These are phyloP conservation scores for Hapalemur alaotrensis DNA, from an alignment of 2,797 vertebrate genomes.

Conservation along the genomic window DNA sequence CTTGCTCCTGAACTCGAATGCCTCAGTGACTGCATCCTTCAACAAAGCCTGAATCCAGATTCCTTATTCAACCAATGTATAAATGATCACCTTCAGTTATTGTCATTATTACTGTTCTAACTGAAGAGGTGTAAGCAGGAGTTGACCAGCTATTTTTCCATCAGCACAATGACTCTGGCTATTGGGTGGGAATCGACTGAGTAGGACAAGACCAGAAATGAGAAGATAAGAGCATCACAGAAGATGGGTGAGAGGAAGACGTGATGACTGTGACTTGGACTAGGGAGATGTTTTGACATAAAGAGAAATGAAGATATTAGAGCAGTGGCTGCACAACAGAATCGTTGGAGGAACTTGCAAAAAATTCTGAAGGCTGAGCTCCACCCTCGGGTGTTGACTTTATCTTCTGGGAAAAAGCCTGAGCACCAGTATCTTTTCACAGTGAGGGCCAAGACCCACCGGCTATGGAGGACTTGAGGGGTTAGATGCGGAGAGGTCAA, in stretches of 20 bases:
- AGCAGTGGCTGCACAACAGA: not conserved
- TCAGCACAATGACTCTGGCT: not conserved
- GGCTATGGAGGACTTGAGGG: not conserved
- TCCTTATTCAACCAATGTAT: not conserved
- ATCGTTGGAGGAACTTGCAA: not conserved
- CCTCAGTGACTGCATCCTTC: not conserved
- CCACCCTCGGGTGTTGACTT: not conserved
- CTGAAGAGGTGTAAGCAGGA: not conserved
- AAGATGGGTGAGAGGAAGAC: not conserved
- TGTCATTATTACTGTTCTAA: not conserved
- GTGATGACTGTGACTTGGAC: not conserved
- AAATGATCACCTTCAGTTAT: not conserved
- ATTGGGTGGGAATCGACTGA: not conserved
- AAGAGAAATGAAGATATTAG: not conserved
- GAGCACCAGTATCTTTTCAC: not conserved
- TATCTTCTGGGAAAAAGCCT: not conserved
- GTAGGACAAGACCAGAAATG: not conserved
- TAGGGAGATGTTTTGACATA: fast-evolving
- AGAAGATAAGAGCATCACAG: not conserved
- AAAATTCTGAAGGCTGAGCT: not conserved
- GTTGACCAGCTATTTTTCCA: not conserved
- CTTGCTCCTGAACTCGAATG: not conserved
- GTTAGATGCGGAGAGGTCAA: not conserved
- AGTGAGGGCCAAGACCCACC: not conserved
- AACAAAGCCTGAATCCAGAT: not conserved